These are phyloP conservation scores for Nipponacmea schrenckii DNA, from an alignment of 2,888 invertebrate species.

Conservation along the genomic window DNA sequence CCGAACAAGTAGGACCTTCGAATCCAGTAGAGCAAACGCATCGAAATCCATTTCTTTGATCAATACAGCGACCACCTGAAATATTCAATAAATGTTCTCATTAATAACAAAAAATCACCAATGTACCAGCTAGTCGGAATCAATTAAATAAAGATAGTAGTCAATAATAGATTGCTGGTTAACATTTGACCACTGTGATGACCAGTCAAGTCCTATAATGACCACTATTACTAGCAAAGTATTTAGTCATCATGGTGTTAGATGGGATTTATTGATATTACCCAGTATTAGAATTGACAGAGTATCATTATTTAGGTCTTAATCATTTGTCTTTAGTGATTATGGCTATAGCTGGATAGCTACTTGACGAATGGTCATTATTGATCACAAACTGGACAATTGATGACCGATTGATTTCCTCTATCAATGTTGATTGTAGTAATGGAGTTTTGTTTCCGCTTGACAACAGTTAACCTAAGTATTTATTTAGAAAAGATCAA, in stretches of 20 bases:
- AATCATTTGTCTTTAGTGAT: neutral
- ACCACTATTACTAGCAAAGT: too few relatives aligned
- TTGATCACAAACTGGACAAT: neutral
- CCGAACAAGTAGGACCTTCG: conserved; percentile 65
- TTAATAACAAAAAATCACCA: neutral
- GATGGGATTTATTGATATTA: neutral
- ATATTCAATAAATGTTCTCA: conserved; percentile 6
- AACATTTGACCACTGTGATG: too few relatives aligned
- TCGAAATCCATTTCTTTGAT: conserved; percentile 59
- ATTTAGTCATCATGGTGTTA: too few relatives aligned
- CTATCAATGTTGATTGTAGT: too few relatives aligned
- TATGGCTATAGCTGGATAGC: neutral
- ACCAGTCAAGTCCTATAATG: too few relatives aligned
- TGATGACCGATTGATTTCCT: neutral
- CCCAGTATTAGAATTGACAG: neutral
- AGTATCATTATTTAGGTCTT: neutral
- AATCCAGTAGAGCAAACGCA: conserved; percentile 63
- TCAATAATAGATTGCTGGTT: too few relatives aligned
- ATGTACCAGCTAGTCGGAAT: neutral
- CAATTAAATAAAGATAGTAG: too few relatives aligned
- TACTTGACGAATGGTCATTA: neutral
- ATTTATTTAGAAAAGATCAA: too few relatives aligned
- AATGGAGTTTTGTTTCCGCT: too few relatives aligned
- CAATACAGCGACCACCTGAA: conserved; percentile 63
- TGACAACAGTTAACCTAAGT: too few relatives aligned